Evolutionary conservation across 2,888 invertebrate genomes (phyloP).

Genomic region (Latheticus oryzae): DNA sequence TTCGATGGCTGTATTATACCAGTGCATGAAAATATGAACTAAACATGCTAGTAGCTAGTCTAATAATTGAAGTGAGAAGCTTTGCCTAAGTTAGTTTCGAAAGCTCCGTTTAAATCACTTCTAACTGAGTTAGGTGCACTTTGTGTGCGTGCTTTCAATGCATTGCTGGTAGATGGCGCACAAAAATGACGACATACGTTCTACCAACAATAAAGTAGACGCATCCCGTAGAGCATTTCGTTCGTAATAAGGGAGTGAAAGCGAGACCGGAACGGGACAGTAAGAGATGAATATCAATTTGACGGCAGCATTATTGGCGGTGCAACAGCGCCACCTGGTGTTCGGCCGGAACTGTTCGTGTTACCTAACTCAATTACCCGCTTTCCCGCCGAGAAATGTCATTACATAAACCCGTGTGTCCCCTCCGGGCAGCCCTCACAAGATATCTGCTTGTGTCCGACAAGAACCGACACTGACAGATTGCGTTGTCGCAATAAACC

Average conservation of each 20-base stretch:
- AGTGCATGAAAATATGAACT: no score
- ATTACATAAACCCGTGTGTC: slow-evolving; percentile 54
- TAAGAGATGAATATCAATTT: slow-evolving; percentile 60
- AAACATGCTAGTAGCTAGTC: not conserved
- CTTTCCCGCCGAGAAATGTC: slow-evolving; percentile 61
- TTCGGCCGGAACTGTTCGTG: slow-evolving; percentile 60
- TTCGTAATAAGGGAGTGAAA: slow-evolving; percentile 20
- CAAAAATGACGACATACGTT: slow-evolving; percentile 10
- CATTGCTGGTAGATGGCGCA: not conserved
- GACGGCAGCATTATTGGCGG: slow-evolving; percentile 54
- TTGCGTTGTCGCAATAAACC: slow-evolving; percentile 50
- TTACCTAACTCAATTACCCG: slow-evolving; percentile 62
- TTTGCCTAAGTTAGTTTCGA: slow-evolving; percentile 17
- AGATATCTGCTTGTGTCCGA: slow-evolving; percentile 38
- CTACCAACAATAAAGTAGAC: slow-evolving; percentile 19
- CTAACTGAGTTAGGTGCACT: slow-evolving; percentile 21
- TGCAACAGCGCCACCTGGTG: slow-evolving; percentile 61
- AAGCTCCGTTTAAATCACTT: slow-evolving; percentile 16
- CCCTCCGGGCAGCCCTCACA: slow-evolving; percentile 38
- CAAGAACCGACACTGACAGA: slow-evolving; percentile 50
- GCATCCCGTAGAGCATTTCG: slow-evolving; percentile 14
- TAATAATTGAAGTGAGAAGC: slow-evolving; percentile 18
- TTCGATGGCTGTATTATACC: no score
- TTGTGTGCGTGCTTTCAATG: slow-evolving; percentile 1
- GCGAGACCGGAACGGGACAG: slow-evolving; percentile 17